phyloP scores from a whole-genome alignment of 1,140 invertebrate genomes.

The Bombus polaris region DNA sequence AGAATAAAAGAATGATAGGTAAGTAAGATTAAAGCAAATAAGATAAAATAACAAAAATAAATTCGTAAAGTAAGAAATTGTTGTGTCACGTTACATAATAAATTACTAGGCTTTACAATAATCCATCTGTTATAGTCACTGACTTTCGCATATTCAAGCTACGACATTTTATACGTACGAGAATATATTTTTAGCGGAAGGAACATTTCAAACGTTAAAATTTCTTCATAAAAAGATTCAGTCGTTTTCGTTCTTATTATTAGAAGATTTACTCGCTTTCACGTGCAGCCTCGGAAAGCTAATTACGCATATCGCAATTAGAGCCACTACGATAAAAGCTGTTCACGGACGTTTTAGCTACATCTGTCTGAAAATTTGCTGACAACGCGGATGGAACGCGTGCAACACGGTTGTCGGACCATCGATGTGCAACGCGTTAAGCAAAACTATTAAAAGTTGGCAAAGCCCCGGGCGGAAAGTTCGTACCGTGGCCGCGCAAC shows the following conservation, averaged over 20 bases:
- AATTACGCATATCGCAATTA: no score
- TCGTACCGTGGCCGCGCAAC: constrained; percentile 24
- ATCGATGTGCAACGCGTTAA: constrained; percentile 41
- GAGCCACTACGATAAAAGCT: not conserved
- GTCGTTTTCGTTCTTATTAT: no score
- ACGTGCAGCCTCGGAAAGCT: no score
- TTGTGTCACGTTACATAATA: no score
- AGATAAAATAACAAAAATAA: not conserved
- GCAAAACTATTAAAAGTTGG: constrained; percentile 65
- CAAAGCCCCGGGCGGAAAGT: constrained; percentile 36
- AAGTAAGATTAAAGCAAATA: no score
- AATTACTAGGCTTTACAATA: not conserved
- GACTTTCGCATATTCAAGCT: not conserved
- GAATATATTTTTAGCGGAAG: not conserved
- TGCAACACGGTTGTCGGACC: not conserved
- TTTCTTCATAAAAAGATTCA: not conserved
- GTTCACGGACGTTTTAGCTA: no score
- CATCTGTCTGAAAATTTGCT: not conserved
- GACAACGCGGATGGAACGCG: not conserved
- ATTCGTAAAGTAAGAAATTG: not conserved
- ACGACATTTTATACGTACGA: not conserved
- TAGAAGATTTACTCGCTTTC: no score
- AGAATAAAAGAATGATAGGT: no score
- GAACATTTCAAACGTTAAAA: not conserved
- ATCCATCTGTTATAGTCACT: not conserved